Evolutionary conservation across 2,888 invertebrate species (phyloP).

Genomic region (Tachina grossa): DNA sequence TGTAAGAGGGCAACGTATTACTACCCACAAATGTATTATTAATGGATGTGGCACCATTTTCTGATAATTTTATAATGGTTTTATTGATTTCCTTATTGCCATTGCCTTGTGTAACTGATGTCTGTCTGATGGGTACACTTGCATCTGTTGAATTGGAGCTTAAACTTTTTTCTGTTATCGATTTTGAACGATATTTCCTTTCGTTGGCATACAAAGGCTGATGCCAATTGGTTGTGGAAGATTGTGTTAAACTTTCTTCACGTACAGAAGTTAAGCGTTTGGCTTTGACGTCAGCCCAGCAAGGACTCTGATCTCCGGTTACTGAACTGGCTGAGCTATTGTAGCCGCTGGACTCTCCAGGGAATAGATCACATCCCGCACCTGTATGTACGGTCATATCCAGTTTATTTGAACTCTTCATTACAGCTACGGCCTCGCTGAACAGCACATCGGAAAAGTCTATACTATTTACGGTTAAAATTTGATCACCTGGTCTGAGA

Average conservation of each 20-base stretch:
- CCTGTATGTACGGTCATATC: conserved; percentile 90
- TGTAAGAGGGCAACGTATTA: conserved; percentile 58
- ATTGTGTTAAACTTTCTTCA: conserved; percentile 84
- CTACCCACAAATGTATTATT: conserved; percentile 84
- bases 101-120: conserved; percentile 40
- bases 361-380: conserved; percentile 90
- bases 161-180: conserved; percentile 45
- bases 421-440: conserved; percentile 91
- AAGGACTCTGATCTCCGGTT: conserved; percentile 88
- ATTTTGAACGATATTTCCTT: conserved; percentile 56
- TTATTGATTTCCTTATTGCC: conserved; percentile 84
- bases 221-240: conserved; percentile 57
- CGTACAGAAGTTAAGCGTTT: conserved; percentile 89
- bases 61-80: conserved; percentile 89
- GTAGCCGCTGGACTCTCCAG: conserved; percentile 92
- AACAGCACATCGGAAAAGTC: conserved; percentile 90
- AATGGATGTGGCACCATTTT: conserved; percentile 87
- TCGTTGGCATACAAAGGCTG: conserved; percentile 63
- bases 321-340: conserved; percentile 93
- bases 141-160: conserved; percentile 57
- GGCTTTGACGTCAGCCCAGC: conserved; percentile 86
- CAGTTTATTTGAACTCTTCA: conserved; percentile 90
- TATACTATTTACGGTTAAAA: conserved; percentile 93
- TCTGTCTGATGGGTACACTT: conserved; percentile 56
- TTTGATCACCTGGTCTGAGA: conserved; percentile 94